Conservation (phyloP, 2,888 invertebrate species). For the Epirrhoe tristata region DNA sequence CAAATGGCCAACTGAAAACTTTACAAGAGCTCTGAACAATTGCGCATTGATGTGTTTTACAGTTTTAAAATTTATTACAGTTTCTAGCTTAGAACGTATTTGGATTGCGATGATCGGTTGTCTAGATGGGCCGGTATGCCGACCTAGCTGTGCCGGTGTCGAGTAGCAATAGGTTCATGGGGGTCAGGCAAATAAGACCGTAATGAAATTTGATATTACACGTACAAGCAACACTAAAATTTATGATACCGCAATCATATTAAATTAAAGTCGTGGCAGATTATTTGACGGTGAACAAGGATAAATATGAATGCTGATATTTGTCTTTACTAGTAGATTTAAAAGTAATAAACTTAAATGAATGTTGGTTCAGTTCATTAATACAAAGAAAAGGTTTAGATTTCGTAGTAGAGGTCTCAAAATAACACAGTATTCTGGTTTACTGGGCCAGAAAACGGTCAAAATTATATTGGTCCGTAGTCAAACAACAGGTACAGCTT, state of each 20-base stretch:
- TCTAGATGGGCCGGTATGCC: conserved; percentile 49
- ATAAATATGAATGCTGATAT: conserved; percentile 20
- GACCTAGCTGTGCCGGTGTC: conserved; percentile 65
- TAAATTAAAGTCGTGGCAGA: conserved; percentile 41
- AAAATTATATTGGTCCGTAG: no score
- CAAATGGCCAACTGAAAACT: conserved; percentile 12
- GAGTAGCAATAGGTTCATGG: conserved; percentile 56
- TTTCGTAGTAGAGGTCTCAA: no score
- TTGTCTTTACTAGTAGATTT: conserved; percentile 12
- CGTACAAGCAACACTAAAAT: conserved; percentile 38
- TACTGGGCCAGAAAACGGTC: no score
- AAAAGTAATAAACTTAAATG: neutral
- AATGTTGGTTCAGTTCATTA: neutral
- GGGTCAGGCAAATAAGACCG: conserved; percentile 48
- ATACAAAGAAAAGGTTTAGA: no score
- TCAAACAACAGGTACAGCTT: no score
- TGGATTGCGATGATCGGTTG: conserved; percentile 7
- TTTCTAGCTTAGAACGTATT: no score
- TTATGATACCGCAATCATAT: conserved; percentile 41
- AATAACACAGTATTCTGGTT: no score
- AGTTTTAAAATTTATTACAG: neutral
- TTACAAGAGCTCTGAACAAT: neutral
- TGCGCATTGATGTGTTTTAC: neutral
- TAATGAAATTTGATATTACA: conserved; percentile 48
- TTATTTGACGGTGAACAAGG: conserved; percentile 35